Percentiles rank a stretch among this genome's conserved stretches.
Conservation (phyloP, 2,888 invertebrate species). For the Leucoma salicis region DNA sequence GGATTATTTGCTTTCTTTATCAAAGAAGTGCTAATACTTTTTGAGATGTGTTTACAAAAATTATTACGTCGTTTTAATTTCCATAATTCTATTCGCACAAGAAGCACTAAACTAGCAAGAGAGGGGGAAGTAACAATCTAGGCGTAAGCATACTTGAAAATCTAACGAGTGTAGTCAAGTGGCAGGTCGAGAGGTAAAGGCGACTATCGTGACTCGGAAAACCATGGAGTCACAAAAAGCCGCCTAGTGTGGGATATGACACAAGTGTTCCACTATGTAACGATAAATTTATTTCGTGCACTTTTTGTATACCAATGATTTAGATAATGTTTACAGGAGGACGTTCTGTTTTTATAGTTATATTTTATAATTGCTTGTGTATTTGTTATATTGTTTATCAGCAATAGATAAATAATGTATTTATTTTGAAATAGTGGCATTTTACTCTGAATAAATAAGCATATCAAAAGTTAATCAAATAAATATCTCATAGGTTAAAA, state of each 20-base stretch:
- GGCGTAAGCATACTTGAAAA: constrained; percentile 54
- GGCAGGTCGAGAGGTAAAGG: constrained; percentile 47
- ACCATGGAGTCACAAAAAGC: constrained; percentile 24
- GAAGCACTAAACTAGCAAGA: constrained; percentile 27
- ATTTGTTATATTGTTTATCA: no score
- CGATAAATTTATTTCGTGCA: no score
- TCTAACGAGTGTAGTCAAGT: constrained; percentile 60
- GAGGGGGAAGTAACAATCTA: constrained; percentile 58
- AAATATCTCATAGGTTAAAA: no score
- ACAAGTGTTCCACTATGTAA: no score
- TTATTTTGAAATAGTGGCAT: no score
- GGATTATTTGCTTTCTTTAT: constrained; percentile 17
- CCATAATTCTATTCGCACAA: constrained; percentile 32
- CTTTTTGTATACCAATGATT: no score
- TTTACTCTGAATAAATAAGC: no score
- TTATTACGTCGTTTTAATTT: constrained; percentile 46
- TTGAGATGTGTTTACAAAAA: constrained; percentile 26
- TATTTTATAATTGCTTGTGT: no score
- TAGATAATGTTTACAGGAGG: no score
- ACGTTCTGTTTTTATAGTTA: no score
- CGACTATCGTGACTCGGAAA: constrained; percentile 50
- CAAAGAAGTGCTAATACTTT: constrained; percentile 20
- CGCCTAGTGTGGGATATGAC: constrained; percentile 2
- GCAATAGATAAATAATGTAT: no score
- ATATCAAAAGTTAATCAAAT: no score